Evolutionary conservation across 2,113 vertebrate genomes (phyloP).

Genomic region (Oncorhynchus gorbuscha): DNA sequence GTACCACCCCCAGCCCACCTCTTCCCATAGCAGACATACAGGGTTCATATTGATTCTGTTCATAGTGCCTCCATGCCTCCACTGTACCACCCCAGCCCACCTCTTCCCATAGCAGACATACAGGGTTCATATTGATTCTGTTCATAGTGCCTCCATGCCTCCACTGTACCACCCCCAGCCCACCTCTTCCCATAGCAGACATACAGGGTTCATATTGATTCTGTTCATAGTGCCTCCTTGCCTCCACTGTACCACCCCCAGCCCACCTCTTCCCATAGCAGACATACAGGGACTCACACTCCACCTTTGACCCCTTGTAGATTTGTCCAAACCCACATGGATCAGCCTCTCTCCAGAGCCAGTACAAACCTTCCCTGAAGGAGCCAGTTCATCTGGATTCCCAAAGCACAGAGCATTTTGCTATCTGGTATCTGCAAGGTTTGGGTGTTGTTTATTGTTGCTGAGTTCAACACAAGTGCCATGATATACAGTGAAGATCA

Average conservation of each 20-base stretch:
- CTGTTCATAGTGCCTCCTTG: slow-evolving; percentile 73
- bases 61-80: too few relatives aligned
- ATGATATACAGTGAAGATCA: slow-evolving; percentile 37
- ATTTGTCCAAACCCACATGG: slow-evolving; percentile 70
- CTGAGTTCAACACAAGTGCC: slow-evolving; percentile 64
- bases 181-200: too few relatives aligned
- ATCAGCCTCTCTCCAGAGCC: slow-evolving; percentile 74
- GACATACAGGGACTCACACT: slow-evolving; percentile 72
- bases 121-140: too few relatives aligned
- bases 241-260: neutral
- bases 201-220: too few relatives aligned
- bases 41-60: too few relatives aligned
- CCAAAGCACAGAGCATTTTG: slow-evolving; percentile 76
- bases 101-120: too few relatives aligned
- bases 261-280: slow-evolving; percentile 77
- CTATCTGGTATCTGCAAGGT: slow-evolving; percentile 73
- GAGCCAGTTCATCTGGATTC: slow-evolving; percentile 78
- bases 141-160: too few relatives aligned
- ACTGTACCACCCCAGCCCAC: too few relatives aligned
- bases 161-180: too few relatives aligned
- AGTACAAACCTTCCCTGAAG: slow-evolving; percentile 69
- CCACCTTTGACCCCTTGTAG: slow-evolving; percentile 78
- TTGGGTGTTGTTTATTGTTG: slow-evolving; percentile 65
- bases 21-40: too few relatives aligned
- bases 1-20: too few relatives aligned